Percentiles rank a stretch among this genome's conserved stretches.
Conservation (phyloP, 2,113 vertebrate species). For the Dryoscopus gambensis region DNA sequence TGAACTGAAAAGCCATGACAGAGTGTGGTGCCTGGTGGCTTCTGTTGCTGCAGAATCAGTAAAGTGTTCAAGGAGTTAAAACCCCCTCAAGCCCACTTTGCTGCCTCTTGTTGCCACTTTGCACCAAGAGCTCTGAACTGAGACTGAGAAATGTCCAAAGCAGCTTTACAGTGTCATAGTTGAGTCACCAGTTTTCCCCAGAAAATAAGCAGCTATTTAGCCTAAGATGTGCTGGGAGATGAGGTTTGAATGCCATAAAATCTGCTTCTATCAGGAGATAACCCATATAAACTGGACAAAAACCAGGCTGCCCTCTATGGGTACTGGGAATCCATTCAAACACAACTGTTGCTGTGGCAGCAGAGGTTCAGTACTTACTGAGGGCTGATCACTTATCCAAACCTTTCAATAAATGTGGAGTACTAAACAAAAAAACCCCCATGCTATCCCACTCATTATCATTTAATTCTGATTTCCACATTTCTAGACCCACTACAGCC, state of each 20-base stretch:
- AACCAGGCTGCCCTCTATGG: not conserved
- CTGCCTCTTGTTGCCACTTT: not conserved
- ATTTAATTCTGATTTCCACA: not conserved
- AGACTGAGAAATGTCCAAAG: not conserved
- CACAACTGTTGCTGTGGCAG: not conserved
- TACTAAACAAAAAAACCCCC: not conserved
- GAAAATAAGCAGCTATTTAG: not conserved
- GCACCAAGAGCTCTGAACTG: not conserved
- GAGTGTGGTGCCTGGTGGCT: not conserved
- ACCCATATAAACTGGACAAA: not conserved
- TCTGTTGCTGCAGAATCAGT: not conserved
- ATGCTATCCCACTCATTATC: not conserved
- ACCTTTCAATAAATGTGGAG: not conserved
- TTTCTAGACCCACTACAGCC: not conserved
- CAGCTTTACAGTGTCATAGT: rapidly evolving
- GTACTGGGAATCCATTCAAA: not conserved
- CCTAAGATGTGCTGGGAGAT: not conserved
- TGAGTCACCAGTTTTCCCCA: not conserved
- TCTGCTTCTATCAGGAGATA: not conserved
- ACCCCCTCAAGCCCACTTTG: not conserved
- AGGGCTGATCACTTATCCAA: not conserved
- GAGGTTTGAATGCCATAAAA: not conserved
- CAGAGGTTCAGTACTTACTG: not conserved
- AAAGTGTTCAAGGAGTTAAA: not conserved
- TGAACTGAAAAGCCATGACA: not conserved